Evolutionary conservation across 2,888 invertebrate species (phyloP).

Genomic region (Lithophane semibrunnea): DNA sequence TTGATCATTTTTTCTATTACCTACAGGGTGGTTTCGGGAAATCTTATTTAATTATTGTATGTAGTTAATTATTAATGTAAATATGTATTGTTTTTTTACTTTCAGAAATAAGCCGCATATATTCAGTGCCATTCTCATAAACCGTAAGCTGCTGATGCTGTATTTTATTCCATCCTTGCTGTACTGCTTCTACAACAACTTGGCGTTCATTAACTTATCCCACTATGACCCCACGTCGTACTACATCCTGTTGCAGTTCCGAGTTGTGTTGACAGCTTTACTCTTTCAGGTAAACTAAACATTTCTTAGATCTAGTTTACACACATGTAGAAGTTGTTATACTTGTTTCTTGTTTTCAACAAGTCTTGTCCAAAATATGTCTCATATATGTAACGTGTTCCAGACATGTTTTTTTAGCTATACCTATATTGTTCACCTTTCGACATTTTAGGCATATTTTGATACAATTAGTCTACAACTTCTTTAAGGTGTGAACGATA

Average conservation of each 20-base stretch:
- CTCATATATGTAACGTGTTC: not conserved
- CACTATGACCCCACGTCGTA: slow-evolving; percentile 98
- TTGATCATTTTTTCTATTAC: not conserved
- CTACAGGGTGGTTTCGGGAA: not conserved
- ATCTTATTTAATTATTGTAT: not conserved
- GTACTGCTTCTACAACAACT: slow-evolving; percentile 98
- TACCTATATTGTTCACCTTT: not conserved
- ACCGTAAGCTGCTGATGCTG: slow-evolving; percentile 92
- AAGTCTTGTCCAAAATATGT: not conserved
- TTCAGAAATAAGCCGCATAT: slow-evolving; percentile 92
- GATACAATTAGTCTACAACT: not conserved
- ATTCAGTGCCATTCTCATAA: slow-evolving; percentile 89
- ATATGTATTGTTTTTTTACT: slow-evolving; percentile 70
- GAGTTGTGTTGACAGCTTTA: slow-evolving; percentile 97
- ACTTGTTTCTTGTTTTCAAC: not conserved
- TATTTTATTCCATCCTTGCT: slow-evolving; percentile 97
- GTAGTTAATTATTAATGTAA: not conserved
- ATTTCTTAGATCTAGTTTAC: not conserved
- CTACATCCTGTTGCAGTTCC: slow-evolving; percentile 96
- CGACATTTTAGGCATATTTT: not conserved
- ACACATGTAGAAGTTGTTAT: not conserved
- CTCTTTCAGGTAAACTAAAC: slow-evolving; percentile 94
- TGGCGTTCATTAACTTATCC: slow-evolving; percentile 97
- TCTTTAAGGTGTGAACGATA: not conserved
- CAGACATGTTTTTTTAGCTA: not conserved